phyloP scores from a whole-genome alignment of 2,888 invertebrate species.

The Netelia fuscicornis region DNA sequence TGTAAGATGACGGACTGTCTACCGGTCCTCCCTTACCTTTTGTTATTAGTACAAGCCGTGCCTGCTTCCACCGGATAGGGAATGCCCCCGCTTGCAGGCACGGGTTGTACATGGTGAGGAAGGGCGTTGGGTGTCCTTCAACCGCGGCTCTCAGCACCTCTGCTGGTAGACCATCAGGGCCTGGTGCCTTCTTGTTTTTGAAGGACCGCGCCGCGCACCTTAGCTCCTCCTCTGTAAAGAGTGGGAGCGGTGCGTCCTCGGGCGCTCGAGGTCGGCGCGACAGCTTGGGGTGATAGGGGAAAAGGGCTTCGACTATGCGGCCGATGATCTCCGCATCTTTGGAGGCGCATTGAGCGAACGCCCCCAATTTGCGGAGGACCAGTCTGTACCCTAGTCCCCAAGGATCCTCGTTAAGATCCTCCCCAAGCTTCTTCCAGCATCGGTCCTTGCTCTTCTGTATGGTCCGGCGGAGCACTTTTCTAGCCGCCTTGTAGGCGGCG shows the following conservation, averaged over 20 bases:
- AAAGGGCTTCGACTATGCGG: slow-evolving; percentile 42
- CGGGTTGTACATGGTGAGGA: slow-evolving; percentile 60
- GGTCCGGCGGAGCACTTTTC: slow-evolving; percentile 40
- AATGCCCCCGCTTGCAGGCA: slow-evolving; percentile 61
- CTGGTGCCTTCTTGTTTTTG: slow-evolving; percentile 51
- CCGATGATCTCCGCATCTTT: slow-evolving; percentile 8
- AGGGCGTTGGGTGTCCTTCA: slow-evolving; percentile 22
- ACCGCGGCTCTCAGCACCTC: slow-evolving; percentile 44
- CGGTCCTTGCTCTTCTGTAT: slow-evolving; percentile 46
- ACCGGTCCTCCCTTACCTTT: no score
- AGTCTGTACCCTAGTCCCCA: slow-evolving; percentile 64
- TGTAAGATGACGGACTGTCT: no score
- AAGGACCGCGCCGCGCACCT: slow-evolving; percentile 36
- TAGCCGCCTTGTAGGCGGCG: background rate
- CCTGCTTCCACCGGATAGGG: slow-evolving; percentile 54
- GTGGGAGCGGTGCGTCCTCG: no score
- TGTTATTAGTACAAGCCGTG: slow-evolving; percentile 22
- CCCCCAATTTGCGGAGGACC: slow-evolving; percentile 52
- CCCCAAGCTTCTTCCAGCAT: slow-evolving; percentile 63
- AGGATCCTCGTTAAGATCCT: background rate
- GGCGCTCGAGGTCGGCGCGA: background rate
- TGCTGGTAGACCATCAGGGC: slow-evolving; percentile 57
- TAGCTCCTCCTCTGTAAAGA: slow-evolving; percentile 24
- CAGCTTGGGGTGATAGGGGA: slow-evolving; percentile 36
- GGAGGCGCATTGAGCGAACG: slow-evolving; percentile 6